phyloP scores from a whole-genome alignment of 2,888 invertebrate genomes.

The Callinectes sapidus region DNA sequence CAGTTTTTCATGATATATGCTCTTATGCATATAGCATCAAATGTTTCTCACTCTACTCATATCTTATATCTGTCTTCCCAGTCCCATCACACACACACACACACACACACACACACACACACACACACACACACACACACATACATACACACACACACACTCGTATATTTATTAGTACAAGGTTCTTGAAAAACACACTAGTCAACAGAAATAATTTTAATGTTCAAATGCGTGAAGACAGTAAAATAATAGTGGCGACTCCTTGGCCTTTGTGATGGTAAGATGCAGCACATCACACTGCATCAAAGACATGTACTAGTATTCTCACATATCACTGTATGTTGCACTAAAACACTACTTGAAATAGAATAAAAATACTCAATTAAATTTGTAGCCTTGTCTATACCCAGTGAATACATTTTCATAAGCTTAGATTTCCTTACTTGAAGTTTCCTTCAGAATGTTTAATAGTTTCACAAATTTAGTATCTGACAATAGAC shows the following conservation, averaged over 20 bases:
- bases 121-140: constrained; percentile 15
- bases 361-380: constrained; percentile 31
- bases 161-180: constrained; percentile 15
- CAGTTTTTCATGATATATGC: neutral
- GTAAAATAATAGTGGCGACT: neutral
- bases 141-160: neutral
- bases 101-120: constrained; percentile 11
- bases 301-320: constrained; percentile 33
- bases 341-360: constrained; percentile 24
- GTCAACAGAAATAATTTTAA: constrained; percentile 9
- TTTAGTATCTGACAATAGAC: neutral
- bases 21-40: neutral
- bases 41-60: neutral
- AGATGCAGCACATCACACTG: neutral
- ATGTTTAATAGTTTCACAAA: neutral
- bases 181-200: constrained; percentile 25
- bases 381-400: neutral
- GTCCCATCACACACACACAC: neutral
- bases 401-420: constrained; percentile 3
- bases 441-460: neutral
- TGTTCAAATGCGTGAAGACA: constrained; percentile 20
- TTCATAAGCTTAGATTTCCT: neutral
- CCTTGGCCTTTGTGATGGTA: constrained; percentile 10
- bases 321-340: constrained; percentile 30
- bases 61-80: neutral